These are phyloP conservation scores for Chloromyia formosa DNA, from an alignment of 2,888 invertebrate species.

Conservation along the genomic window DNA sequence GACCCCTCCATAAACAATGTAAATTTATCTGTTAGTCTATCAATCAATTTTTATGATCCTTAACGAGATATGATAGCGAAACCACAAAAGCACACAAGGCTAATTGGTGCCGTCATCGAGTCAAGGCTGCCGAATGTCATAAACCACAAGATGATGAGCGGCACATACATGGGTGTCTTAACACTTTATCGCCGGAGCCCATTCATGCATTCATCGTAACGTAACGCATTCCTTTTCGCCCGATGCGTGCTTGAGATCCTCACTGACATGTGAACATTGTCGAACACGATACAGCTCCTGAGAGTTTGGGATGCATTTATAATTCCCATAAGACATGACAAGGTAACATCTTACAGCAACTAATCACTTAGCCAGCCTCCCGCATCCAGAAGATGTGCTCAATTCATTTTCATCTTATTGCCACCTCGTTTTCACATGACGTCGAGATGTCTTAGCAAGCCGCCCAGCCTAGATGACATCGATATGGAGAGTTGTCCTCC, in stretches of 20 bases:
- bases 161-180: constrained; percentile 10
- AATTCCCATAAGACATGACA: constrained; percentile 15
- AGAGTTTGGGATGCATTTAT: neutral
- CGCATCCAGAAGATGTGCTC: neutral
- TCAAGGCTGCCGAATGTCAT: constrained; percentile 6
- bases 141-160: neutral
- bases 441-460: neutral
- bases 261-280: neutral
- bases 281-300: neutral
- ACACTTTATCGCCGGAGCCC: constrained; percentile 17
- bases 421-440: neutral
- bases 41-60: constrained; percentile 31
- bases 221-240: neutral
- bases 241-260: neutral
- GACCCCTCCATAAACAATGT: constrained; percentile 17
- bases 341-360: constrained; percentile 14
- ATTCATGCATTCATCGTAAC: neutral
- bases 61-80: constrained; percentile 11
- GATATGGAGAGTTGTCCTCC: neutral
- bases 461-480: neutral
- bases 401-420: constrained; percentile 14
- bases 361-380: constrained; percentile 20
- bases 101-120: constrained; percentile 24
- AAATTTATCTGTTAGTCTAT: constrained; percentile 16
- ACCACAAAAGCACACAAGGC: neutral